These are phyloP conservation scores for Gadopsis marmoratus DNA, from an alignment of 2,797 vertebrate species.

Conservation along the genomic window DNA sequence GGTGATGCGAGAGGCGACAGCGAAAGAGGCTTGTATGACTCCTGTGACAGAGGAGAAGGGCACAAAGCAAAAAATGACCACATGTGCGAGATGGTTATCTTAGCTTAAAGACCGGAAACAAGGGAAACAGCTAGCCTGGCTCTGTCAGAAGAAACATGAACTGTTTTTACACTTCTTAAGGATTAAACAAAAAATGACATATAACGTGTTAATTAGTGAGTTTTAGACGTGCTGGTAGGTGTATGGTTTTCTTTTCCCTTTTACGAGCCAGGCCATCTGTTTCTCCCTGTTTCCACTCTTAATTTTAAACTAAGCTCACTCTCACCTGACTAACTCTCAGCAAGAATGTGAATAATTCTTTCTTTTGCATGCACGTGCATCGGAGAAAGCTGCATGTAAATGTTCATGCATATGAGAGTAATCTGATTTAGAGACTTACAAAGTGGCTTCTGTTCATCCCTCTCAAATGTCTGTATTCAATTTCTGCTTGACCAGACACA, in stretches of 20 bases:
- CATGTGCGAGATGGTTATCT: background rate
- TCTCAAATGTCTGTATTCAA: constrained; percentile 63
- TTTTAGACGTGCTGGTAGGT: background rate
- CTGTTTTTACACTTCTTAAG: background rate
- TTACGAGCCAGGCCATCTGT: background rate
- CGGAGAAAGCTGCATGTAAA: background rate
- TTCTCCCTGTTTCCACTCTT: background rate
- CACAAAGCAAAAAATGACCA: background rate
- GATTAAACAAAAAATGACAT: background rate
- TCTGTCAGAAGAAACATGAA: background rate
- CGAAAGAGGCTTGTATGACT: constrained; percentile 58
- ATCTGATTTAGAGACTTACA: constrained; percentile 70
- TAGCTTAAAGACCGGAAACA: background rate
- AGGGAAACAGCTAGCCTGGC: too few relatives aligned
- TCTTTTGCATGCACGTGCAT: background rate
- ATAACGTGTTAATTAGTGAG: background rate
- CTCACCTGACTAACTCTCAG: background rate
- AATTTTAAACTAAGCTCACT: background rate
- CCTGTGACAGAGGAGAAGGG: constrained; percentile 58
- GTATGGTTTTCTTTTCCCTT: background rate
- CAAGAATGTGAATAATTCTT: background rate
- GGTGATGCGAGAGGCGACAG: constrained; percentile 2
- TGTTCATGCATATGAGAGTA: background rate
- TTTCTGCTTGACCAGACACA: constrained; percentile 62
- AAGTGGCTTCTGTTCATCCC: constrained; percentile 62